Percentiles rank a stretch among this genome's conserved stretches.
These are phyloP conservation scores for Pygathrix nemaeus DNA, from an alignment of 2,113 vertebrate genomes.

Conservation along the genomic window DNA sequence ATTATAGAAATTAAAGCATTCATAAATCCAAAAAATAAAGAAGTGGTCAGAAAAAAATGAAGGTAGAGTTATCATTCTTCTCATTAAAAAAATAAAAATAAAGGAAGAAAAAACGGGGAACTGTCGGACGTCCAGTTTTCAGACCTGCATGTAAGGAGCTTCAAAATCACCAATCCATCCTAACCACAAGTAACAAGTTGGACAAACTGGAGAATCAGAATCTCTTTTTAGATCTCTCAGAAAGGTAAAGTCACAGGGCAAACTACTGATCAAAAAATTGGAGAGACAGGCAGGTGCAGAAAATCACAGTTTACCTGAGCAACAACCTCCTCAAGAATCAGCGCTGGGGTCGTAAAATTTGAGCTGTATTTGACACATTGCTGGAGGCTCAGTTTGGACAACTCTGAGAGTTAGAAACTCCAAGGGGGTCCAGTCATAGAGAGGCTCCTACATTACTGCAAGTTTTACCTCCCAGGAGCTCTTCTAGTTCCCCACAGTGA, in stretches of 20 bases:
- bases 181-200: neutral
- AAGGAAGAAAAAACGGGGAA: too few relatives aligned
- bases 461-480: neutral
- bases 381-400: neutral
- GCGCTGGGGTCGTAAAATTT: neutral
- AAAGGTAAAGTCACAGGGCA: neutral
- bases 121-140: accelerated
- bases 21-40: neutral
- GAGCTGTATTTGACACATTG: neutral
- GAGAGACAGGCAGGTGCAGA: neutral
- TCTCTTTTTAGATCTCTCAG: neutral
- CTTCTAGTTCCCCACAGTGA: neutral
- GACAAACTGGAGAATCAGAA: neutral
- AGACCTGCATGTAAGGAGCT: neutral
- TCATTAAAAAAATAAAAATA: neutral
- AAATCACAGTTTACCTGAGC: neutral
- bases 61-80: neutral
- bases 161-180: neutral
- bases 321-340: neutral
- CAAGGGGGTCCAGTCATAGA: too few relatives aligned
- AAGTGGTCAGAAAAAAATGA: neutral
- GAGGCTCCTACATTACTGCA: accelerated
- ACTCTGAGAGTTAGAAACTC: too few relatives aligned
- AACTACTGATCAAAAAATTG: neutral
- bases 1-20: neutral